A percentile compares a stretch with the other conserved stretches of the same genome.
phyloP scores from a whole-genome alignment of 2,797 vertebrate genomes.

The Morus bassanus region DNA sequence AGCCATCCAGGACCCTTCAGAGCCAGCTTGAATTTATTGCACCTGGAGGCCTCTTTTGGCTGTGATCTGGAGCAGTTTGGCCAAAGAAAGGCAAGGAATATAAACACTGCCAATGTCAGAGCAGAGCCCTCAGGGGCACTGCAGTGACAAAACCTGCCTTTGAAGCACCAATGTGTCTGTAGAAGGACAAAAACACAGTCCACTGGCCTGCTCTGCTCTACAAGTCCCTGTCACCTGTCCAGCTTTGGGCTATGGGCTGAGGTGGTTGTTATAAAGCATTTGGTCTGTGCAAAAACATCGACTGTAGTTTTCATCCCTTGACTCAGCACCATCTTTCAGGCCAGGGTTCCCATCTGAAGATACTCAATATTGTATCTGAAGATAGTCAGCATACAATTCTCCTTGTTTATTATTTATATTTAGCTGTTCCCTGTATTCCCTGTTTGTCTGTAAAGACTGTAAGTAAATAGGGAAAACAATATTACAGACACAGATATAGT shows the following conservation, averaged over 20 bases:
- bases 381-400: background rate
- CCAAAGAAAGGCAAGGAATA: background rate
- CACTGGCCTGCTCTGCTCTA: background rate
- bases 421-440: background rate
- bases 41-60: background rate
- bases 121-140: background rate
- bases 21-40: background rate
- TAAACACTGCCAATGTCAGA: background rate
- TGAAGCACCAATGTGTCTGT: background rate
- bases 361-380: background rate
- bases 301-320: background rate
- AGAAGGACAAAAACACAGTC: background rate
- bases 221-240: background rate
- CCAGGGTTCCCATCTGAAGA: background rate
- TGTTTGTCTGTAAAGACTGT: background rate
- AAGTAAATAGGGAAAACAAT: background rate
- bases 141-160: background rate
- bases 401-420: background rate
- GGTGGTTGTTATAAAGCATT: background rate
- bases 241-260: background rate
- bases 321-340: background rate
- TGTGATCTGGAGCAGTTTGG: background rate
- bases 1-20: background rate
- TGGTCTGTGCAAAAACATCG: background rate
- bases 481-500: accelerated